phyloP scores from a whole-genome alignment of 1,140 invertebrate genomes.

The Daktulosphaira vitifoliae region DNA sequence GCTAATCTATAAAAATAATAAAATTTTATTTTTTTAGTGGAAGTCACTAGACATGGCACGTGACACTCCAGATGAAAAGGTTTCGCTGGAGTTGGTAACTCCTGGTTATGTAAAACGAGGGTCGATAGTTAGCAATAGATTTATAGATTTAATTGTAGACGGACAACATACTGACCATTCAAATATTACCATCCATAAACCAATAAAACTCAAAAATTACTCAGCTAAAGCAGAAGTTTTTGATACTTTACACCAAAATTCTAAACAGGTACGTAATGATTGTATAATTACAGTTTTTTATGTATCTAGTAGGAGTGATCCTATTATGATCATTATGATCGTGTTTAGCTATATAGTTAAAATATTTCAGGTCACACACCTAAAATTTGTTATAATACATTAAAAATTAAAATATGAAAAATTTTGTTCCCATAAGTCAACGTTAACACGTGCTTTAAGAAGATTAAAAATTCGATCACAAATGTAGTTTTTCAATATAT shows the following conservation, averaged over 20 bases:
- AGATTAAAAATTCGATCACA: no score
- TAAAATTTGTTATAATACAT: no score
- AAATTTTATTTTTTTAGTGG: neutral
- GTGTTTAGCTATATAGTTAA: no score
- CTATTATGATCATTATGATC: no score
- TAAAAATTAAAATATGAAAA: no score
- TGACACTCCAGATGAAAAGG: slow-evolving; percentile 12
- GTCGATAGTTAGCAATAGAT: neutral
- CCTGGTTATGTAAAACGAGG: slow-evolving; percentile 11
- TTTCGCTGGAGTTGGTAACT: slow-evolving; percentile 3
- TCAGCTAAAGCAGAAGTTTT: slow-evolving; percentile 17
- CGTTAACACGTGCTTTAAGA: no score
- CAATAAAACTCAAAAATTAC: slow-evolving; percentile 7
- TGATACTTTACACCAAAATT: slow-evolving; percentile 9
- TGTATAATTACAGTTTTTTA: no score
- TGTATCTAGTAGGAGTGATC: no score
- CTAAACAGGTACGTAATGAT: neutral
- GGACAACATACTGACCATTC: slow-evolving; percentile 3
- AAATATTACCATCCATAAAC: neutral
- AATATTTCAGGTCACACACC: no score
- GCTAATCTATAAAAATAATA: no score
- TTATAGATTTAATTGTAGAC: neutral
- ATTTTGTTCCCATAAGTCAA: no score
- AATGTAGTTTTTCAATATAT: no score
- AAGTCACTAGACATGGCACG: neutral